Evolutionary conservation across 1,140 invertebrate genomes (phyloP).

Genomic region (Bombus terrestris): DNA sequence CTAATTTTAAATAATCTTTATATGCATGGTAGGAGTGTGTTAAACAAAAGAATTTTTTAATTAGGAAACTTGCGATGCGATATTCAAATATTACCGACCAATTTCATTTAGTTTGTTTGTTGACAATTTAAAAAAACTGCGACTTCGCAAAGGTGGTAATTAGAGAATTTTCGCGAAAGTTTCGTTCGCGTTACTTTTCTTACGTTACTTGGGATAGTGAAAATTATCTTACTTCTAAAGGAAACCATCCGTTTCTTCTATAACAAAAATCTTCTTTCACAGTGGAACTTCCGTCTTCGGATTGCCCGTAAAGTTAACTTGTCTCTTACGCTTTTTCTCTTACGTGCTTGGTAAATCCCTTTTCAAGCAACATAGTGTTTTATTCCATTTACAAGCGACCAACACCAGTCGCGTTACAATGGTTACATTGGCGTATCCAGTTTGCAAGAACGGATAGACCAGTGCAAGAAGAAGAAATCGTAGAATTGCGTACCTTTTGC

Average conservation of each 20-base stretch:
- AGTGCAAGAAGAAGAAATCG: background rate
- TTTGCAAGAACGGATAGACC: background rate
- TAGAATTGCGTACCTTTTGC: background rate
- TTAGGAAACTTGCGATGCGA: background rate
- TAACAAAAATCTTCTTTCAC: slow-evolving; percentile 2
- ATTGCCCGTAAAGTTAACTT: slow-evolving; percentile 3
- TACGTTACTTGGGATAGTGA: slow-evolving; percentile 1
- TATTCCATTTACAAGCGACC: background rate
- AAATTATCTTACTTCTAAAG: slow-evolving; percentile 5
- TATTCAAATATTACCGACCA: background rate
- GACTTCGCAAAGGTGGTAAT: background rate
- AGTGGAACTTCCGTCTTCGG: background rate
- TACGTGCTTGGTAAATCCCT: background rate
- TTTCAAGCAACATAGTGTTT: too few relatives aligned
- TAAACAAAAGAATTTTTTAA: background rate
- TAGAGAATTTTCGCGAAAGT: slow-evolving; percentile 1
- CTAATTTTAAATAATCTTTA: background rate
- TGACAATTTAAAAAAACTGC: background rate
- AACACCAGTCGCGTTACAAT: background rate
- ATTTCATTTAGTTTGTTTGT: background rate
- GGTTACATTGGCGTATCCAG: background rate
- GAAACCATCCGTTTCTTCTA: background rate
- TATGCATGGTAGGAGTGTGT: background rate
- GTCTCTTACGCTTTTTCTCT: background rate
- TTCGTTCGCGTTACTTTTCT: background rate